phyloP scores from a whole-genome alignment of 1,140 invertebrate genomes.

The Scaptomyza graminum region DNA sequence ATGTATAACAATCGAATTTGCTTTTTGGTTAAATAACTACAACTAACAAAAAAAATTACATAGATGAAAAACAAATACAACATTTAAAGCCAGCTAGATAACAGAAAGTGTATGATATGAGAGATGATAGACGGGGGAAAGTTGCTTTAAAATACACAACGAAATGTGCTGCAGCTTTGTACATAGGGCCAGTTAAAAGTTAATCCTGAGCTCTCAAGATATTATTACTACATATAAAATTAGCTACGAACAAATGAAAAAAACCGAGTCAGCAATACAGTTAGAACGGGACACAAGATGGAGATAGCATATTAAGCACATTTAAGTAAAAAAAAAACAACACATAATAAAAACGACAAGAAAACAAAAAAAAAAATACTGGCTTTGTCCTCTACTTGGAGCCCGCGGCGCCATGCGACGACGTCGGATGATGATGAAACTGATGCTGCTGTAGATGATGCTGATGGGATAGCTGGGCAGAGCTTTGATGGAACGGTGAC shows the following conservation, averaged over 20 bases:
- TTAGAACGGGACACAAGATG: constrained; percentile 14
- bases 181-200: constrained; percentile 21
- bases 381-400: constrained; percentile 53
- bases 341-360: constrained; percentile 8
- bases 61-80: neutral
- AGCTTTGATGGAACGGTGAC: constrained; percentile 33
- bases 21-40: neutral
- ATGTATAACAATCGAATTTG: constrained; percentile 20
- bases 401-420: constrained; percentile 39
- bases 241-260: neutral
- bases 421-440: constrained; percentile 33
- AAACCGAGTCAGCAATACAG: constrained; percentile 26
- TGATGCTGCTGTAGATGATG: constrained; percentile 6
- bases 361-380: constrained; percentile 7
- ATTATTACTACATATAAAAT: neutral
- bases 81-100: neutral
- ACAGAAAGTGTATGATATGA: neutral
- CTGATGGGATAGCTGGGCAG: constrained; percentile 15
- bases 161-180: constrained; percentile 2
- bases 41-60: no score
- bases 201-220: constrained; percentile 5
- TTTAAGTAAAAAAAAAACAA: constrained; percentile 19
- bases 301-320: constrained; percentile 42
- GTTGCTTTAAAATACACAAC: neutral
- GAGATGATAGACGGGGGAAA: neutral